Evolutionary conservation across 2,113 vertebrate species (phyloP), one percentile per base, ranked within the genome.

Genomic region (Corythaixoides concolor): DNA sequence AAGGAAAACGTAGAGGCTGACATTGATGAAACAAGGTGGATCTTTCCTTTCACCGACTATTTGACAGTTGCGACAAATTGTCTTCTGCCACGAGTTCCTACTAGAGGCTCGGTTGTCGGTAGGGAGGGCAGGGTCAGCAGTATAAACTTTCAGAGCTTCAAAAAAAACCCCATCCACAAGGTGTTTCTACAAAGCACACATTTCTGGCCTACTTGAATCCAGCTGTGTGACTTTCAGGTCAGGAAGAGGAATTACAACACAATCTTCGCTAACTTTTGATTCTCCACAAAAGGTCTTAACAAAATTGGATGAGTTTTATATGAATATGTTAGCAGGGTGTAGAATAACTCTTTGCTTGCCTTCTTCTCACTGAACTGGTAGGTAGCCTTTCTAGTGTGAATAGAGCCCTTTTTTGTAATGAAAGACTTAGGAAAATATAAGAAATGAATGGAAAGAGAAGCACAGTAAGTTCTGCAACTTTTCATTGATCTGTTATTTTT

Each of bases 121-220:
- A 79, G 10, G 0, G 85, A 96, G 93, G 91, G 77, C 95, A 97
- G 96, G 95, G 94, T 96, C 96, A 97, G 84, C 27, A 0, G 55
- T 92, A 87, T n/a, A 76, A 96, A 95, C 87, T 96, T 95, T 92
- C 83, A 90, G 88, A 89, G 88, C 72, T 84, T 95, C 52, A 93
- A 77, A 93, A 90, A 89, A 77, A 68, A 18, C 14, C 78, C 70
- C 86, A 90, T 23, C 85, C 72, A 83, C 58, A 93, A 88, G 94
- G 84, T 92, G 88, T 73, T 96, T 93, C 94, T 95, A 83, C 79
- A 96, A 96, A 97, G 92, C 85, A 88, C 39, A 7, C 47, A 88
- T 96, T 95, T 97, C 93, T 94, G 88, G 81, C 90, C 95, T 95
- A 95, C 94, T 97, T 94, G 97, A 97, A 97, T 95, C 95, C 95